Base-by-base conservation (phyloP, 2,797 vertebrate genomes). In the Ptychobarbus kaznakovi region DNA sequence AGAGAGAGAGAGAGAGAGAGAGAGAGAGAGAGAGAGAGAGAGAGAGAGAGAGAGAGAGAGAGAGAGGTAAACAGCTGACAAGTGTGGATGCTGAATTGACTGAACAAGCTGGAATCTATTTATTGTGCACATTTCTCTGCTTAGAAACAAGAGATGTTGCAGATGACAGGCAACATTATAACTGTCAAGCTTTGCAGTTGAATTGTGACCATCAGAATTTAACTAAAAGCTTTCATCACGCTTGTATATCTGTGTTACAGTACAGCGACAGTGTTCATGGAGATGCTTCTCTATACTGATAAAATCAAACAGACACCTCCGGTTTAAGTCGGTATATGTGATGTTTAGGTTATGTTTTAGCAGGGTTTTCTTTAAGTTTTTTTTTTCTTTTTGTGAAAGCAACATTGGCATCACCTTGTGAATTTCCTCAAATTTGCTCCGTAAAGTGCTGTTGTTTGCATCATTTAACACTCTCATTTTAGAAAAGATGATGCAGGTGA, bases 61-160 rank as follows among this genome's bases (percentile, higher is more conserved):
- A 38, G 28, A 4, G 91, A 32, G 20, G 79, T 22, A 46, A 69
- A 92, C 90, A 78, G 91, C 88, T 93, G 94, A 95, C 93, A 83
- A 66, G 58, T 66, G 44, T 28, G 22, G 10, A 53, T 76, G 72
- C 16, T 66, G 61, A 46, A 81, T 16, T 56, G 58, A 66, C 44
- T 65, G 22, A 68, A 28, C 73, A 76, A 66, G 61, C 61, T 76
- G 58, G 44, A 75, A 83, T 75, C 28, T 44, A 82, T 72, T 82
- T 72, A 82, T 44, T 82, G 51, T 72, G 68, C 68, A 58, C 56
- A 56, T 70, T 74, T 32, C 53, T 74, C 70, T 63, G 58, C 13
- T 53, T 68, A 66, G 70, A 63, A 75, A 51, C 13, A 65, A 44
- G 32, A 51, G 72, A 75, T 25, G 70, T 38, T 49, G 22, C 4